Conservation (phyloP, 30 jellyfish, hydroid and myxozoan genomes). For the Aurelia aurita complex sp. Pacific region DNA sequence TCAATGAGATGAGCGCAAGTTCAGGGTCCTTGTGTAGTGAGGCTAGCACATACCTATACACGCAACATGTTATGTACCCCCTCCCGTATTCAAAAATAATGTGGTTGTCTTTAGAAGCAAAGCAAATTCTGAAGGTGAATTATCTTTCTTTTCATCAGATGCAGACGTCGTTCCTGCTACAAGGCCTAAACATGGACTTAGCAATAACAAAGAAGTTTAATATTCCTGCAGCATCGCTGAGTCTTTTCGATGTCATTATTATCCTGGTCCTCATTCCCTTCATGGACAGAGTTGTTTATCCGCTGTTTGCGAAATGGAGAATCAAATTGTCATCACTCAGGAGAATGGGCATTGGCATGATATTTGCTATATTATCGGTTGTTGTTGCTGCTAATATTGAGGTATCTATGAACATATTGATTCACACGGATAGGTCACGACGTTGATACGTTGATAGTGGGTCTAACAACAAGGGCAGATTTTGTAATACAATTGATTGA, state of each 20-base stretch:
- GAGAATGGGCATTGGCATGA: conserved; percentile 89
- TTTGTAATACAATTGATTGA: too few relatives aligned
- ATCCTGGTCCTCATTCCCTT: conserved; percentile 73
- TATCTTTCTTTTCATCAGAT: conserved; percentile 49
- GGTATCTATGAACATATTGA: conserved; percentile 3
- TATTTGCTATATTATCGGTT: conserved; percentile 79
- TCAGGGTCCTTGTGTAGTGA: too few relatives aligned
- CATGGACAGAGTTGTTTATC: conserved; percentile 75
- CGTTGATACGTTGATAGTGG: not conserved
- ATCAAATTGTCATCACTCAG: conserved; percentile 62
- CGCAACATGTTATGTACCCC: too few relatives aligned
- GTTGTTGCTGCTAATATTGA: conserved; percentile 85
- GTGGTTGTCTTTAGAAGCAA: too few relatives aligned
- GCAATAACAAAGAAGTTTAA: conserved; percentile 36
- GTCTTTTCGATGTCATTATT: conserved; percentile 63
- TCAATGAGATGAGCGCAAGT: too few relatives aligned
- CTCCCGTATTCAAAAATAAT: too few relatives aligned
- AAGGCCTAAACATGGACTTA: conserved; percentile 74
- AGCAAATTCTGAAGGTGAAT: too few relatives aligned
- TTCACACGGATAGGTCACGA: too few relatives aligned
- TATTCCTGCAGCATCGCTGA: conserved; percentile 88
- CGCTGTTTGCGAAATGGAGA: conserved; percentile 29
- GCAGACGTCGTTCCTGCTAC: conserved; percentile 85
- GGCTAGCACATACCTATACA: too few relatives aligned
- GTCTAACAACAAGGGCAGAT: not conserved